Evolutionary conservation across 1,140 invertebrate species (phyloP), one percentile per base, ranked within the genome.

Genomic region (Dinoponera quadriceps): DNA sequence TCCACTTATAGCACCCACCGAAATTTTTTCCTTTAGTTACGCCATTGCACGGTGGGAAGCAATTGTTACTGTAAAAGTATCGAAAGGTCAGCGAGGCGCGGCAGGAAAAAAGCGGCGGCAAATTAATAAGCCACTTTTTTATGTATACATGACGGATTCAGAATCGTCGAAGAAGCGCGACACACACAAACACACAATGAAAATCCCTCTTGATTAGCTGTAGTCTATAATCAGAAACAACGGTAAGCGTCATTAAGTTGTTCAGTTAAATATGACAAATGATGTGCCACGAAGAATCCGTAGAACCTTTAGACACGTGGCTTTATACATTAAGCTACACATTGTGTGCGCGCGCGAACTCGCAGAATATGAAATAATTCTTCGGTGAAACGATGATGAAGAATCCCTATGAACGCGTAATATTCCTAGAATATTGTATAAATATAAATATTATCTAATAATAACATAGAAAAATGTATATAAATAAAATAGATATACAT

Each of bases 61-160:
- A 20, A 29, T 82, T 75, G 38, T 65, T 51, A 65, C 55, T 38
- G 69, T 62, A 51, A 83, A 82, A 66, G n/a, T 83, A 57, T 73
- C 22, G 33, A 57, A 82, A 82, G 78, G 59, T 27, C 80, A 51
- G 22, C 25, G 9, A 72, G 49, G 14, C 48, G 27, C 18, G 48
- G n/a, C 38, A 49, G 22, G 59, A 62, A 65, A 75, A 65, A 65
- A 18, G 2, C 22, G 27, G 2, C 22, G 27, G 48, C 16, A 77
- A 66, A 55, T 77, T 77, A 55, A 55, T 77, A 66, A 65, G 59
- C n/a, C 49, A 77, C 2, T 1, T 77, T 51, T 77, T 38, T 38
- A 77, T 38, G 2, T 66, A 38, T 7, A 54, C 20, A 65, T 16
- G 54, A 66, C 9, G 44, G n/a, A 65, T 38, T 66, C 62, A 77